These are phyloP conservation scores for Charadrius vociferus DNA, from an alignment of 2,113 vertebrate genomes.

Conservation along the genomic window DNA sequence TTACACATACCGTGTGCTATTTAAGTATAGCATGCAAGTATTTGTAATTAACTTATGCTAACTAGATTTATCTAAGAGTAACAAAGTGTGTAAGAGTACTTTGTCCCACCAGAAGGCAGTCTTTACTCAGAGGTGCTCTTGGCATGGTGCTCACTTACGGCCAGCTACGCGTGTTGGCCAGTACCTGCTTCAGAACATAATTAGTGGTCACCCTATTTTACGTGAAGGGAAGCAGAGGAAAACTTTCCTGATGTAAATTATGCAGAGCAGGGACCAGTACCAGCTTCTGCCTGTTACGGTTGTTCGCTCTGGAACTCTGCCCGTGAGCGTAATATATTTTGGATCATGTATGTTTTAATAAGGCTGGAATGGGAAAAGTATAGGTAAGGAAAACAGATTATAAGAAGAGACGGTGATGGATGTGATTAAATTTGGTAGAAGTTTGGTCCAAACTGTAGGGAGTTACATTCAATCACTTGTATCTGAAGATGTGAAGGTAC, in stretches of 20 bases:
- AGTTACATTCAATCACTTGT: neutral
- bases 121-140: neutral
- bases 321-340: accelerated
- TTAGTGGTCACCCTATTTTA: neutral
- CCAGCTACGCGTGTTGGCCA: neutral
- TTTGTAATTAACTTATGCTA: neutral
- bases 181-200: neutral
- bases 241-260: no score
- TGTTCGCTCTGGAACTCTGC: neutral
- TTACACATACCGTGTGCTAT: accelerated
- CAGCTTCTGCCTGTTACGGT: neutral
- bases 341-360: neutral
- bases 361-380: neutral
- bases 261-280: neutral
- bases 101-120: neutral
- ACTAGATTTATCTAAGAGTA: neutral
- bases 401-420: neutral
- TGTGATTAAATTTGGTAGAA: neutral
- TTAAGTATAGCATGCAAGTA: neutral
- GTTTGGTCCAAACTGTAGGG: neutral
- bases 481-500: neutral
- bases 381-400: neutral
- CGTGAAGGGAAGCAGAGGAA: neutral
- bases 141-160: neutral
- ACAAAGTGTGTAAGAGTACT: no score